Evolutionary conservation across 2,888 invertebrate genomes (phyloP).

Genomic region (Protonemura montana): DNA sequence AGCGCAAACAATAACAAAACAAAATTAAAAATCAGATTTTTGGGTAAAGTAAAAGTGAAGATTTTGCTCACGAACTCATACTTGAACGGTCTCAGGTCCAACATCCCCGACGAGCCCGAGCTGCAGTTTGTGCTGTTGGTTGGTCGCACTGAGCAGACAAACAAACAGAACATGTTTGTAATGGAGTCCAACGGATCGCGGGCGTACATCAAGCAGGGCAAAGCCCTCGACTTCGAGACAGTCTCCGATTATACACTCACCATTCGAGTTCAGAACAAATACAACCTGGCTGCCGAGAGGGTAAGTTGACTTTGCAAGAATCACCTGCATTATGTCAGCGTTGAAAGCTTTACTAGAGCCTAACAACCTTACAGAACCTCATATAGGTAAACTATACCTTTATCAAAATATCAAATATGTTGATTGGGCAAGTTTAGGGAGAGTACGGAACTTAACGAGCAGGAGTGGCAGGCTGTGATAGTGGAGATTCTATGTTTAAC

Average conservation of each 20-base stretch:
- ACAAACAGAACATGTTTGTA: conserved; percentile 76
- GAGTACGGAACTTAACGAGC: too few relatives aligned
- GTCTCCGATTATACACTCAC: conserved; percentile 85
- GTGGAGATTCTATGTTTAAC: too few relatives aligned
- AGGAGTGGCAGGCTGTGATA: too few relatives aligned
- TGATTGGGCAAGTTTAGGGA: too few relatives aligned
- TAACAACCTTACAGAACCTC: too few relatives aligned
- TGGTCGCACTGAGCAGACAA: conserved; percentile 86
- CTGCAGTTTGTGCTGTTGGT: conserved; percentile 81
- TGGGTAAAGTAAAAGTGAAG: too few relatives aligned
- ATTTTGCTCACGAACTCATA: too few relatives aligned
- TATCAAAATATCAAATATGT: too few relatives aligned
- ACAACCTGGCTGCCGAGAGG: conserved; percentile 80
- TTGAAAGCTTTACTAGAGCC: too few relatives aligned
- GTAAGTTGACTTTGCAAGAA: neutral
- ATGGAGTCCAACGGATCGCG: conserved; percentile 65
- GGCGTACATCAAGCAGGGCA: conserved; percentile 78
- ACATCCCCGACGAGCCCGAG: conserved; percentile 76
- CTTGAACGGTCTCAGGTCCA: conserved; percentile 75
- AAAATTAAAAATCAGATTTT: too few relatives aligned
- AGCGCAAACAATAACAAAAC: too few relatives aligned
- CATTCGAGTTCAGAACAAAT: conserved; percentile 82
- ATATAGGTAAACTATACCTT: too few relatives aligned
- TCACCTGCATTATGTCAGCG: neutral
- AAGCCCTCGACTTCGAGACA: conserved; percentile 83